Evolutionary conservation across 2,113 vertebrate species (phyloP), one percentile per base, ranked within the genome.

Genomic region (Chaetodon auriga): DNA sequence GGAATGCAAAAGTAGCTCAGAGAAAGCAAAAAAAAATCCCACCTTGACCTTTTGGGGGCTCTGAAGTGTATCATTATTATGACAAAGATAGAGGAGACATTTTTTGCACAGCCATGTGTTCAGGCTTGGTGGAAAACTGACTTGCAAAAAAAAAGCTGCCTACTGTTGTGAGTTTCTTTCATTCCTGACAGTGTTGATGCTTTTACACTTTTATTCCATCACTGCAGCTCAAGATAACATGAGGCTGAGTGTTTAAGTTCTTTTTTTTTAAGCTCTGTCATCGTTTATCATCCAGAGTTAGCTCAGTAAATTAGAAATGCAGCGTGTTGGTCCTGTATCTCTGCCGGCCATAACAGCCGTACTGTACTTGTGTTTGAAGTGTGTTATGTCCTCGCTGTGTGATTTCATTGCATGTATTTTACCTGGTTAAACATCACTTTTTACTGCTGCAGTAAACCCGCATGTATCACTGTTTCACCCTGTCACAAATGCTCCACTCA

Each of bases 141-240:
- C 18, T n/a, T 61, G 35, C 19, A 18, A 55, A 55, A 54, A 54
- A 21, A 38, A 13, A 41, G 62, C 79, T 81, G 79, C 70, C 79
- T 74, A 4, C 23, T 23, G 35, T n/a, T 8, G 1, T 64, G 5
- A 18, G 2, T 51, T 18, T 36, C 18, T 74, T 21, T 23, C 30
- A 1, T 13, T 41, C 35, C 30, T 61, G 58, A 61, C 58, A 61
- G 16, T 18, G 14, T 38, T 19, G 58, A 61, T n/a, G 43, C 25
- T 23, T 62, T 49, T n/a, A 38, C 43, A 21, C 41, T 30, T 19
- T 41, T 25, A 9, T 16, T 55, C 7, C 55, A 19, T 36, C 21
- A 5, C 48, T 43, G 21, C 48, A 41, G 57, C 45, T 36, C 43
- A 75, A 21, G 61, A 45, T 3, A 25, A 75, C 73, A 18, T 30